Conservation (phyloP, 2,888 invertebrate genomes). For the Cheilosia variabilis region DNA sequence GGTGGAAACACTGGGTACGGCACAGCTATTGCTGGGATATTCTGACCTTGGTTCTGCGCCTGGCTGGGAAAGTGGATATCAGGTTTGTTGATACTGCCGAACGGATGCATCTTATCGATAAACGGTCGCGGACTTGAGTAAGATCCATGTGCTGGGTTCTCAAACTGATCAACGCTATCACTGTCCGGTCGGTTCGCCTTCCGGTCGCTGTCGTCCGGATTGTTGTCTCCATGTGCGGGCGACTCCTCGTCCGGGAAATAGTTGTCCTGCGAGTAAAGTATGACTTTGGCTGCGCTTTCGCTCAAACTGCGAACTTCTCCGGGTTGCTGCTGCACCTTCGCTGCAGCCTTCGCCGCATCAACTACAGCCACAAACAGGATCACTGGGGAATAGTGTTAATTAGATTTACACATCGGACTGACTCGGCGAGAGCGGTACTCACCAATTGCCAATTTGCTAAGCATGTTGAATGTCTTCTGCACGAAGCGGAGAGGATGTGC, state of each 20-base stretch:
- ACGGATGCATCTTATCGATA: slow-evolving; percentile 47
- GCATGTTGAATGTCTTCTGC: slow-evolving; percentile 66
- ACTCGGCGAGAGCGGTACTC: not conserved
- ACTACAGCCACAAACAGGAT: slow-evolving; percentile 20
- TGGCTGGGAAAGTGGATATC: not conserved
- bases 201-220: slow-evolving; percentile 26
- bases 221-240: slow-evolving; percentile 14
- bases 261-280: slow-evolving; percentile 46
- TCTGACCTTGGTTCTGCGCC: slow-evolving; percentile 17
- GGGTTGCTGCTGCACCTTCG: slow-evolving; percentile 23
- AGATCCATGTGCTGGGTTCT: slow-evolving; percentile 29
- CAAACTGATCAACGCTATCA: slow-evolving; percentile 55
- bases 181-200: slow-evolving; percentile 44
- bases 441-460: slow-evolving; percentile 48
- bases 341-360: slow-evolving; percentile 28
- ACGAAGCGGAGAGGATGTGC: not conserved
- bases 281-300: slow-evolving; percentile 41
- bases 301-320: slow-evolving; percentile 40
- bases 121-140: slow-evolving; percentile 67
- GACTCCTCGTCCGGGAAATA: slow-evolving; percentile 45
- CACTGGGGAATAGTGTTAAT: slow-evolving; percentile 2
- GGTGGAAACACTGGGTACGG: slow-evolving; percentile 37
- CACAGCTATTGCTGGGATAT: slow-evolving; percentile 1
- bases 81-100: slow-evolving; percentile 24
- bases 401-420: not conserved